Percentiles rank a stretch among this genome's conserved stretches.
Conservation (phyloP, 2,113 vertebrate species). For the Lampris incognitus region DNA sequence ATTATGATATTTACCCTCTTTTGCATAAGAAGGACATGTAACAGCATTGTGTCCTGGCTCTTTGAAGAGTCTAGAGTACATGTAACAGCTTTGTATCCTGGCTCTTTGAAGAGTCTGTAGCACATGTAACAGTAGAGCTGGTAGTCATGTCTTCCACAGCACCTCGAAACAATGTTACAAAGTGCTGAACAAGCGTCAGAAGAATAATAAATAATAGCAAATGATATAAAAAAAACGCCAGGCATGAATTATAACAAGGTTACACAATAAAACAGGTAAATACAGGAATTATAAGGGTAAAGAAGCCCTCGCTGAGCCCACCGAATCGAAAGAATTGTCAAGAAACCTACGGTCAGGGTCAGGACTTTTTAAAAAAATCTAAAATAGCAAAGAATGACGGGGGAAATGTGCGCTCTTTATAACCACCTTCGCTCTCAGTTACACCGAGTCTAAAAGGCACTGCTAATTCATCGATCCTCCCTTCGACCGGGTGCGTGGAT, state of each 20-base stretch:
- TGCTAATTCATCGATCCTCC: constrained; percentile 15
- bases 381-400: not conserved
- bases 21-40: constrained; percentile 65
- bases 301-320: constrained; percentile 65
- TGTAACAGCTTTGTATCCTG: constrained; percentile 45
- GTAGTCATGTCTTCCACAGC: no score
- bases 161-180: constrained; percentile 37
- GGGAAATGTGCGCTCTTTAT: no score
- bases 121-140: constrained; percentile 33
- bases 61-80: constrained; percentile 43
- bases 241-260: constrained; percentile 50
- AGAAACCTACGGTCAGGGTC: no score
- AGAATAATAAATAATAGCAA: constrained; percentile 69
- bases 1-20: not conserved
- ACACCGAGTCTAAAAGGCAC: constrained; percentile 55
- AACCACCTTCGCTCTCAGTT: no score
- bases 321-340: no score
- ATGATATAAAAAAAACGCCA: constrained; percentile 58
- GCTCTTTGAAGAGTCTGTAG: constrained; percentile 36
- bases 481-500: constrained; percentile 22
- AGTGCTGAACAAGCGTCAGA: constrained; percentile 56
- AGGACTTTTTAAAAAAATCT: not conserved
- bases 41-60: constrained; percentile 38
- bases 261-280: constrained; percentile 44
- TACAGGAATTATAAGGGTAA: constrained; percentile 5